Conservation (phyloP, 2,113 vertebrate species). For the Peromyscus polionotus region DNA sequence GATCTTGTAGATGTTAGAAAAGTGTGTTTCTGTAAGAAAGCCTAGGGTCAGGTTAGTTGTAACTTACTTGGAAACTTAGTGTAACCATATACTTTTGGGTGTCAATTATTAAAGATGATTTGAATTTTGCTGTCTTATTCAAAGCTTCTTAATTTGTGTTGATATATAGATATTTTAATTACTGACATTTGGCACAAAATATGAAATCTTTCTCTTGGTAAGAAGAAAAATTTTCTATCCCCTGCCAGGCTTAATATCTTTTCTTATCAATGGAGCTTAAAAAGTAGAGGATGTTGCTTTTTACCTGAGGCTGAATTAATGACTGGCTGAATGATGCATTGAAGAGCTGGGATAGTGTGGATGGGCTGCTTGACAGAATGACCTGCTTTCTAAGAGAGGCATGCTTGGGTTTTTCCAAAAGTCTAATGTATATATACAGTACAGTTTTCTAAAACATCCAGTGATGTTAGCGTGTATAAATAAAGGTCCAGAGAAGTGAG, state of each 20-base stretch:
- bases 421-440: not conserved
- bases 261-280: not conserved
- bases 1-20: not conserved
- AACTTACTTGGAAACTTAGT: not conserved
- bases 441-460: no score
- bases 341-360: not conserved
- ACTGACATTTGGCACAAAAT: slow-evolving; percentile 24
- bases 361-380: not conserved
- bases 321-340: not conserved
- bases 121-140: not conserved
- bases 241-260: not conserved
- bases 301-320: not conserved
- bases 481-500: not conserved
- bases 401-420: not conserved
- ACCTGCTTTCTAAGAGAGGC: not conserved
- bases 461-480: not conserved
- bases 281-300: not conserved
- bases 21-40: not conserved
- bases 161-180: not conserved
- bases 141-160: not conserved
- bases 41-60: not conserved
- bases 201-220: slow-evolving; percentile 20
- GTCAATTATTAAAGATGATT: not conserved
- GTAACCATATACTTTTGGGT: not conserved
- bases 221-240: not conserved